Evolutionary conservation across 1,140 invertebrate species (phyloP).

Genomic region (Sesamia nonagrioides): DNA sequence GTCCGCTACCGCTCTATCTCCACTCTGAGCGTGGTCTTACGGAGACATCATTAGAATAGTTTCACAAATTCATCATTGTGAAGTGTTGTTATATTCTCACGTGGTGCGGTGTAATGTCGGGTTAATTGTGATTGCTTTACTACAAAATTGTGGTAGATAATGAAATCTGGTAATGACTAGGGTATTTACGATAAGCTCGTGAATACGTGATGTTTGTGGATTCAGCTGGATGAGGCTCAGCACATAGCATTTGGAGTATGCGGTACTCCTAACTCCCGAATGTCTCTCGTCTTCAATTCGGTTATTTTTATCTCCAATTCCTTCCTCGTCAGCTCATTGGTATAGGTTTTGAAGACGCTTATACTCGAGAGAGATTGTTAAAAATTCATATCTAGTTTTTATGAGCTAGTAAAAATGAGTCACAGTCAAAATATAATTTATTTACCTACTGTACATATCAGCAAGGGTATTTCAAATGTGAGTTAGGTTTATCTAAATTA

Average conservation of each 20-base stretch:
- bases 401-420: neutral
- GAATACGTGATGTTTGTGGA: neutral
- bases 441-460: neutral
- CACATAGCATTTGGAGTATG: no score
- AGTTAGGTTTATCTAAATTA: conserved; percentile 11
- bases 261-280: no score
- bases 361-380: neutral
- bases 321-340: neutral
- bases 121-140: neutral
- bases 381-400: neutral
- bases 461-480: conserved; percentile 12
- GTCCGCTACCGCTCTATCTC: neutral
- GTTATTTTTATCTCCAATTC: neutral
- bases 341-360: neutral
- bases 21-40: neutral
- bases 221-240: neutral
- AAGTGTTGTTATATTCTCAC: conserved; percentile 18
- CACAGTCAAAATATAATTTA: neutral
- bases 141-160: neutral
- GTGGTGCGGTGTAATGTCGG: neutral
- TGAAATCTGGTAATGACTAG: neutral
- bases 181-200: neutral
- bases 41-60: neutral
- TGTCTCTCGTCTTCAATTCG: no score
- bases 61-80: neutral